Evolutionary conservation across 2,113 vertebrate species (phyloP).

Genomic region (Castor canadensis): DNA sequence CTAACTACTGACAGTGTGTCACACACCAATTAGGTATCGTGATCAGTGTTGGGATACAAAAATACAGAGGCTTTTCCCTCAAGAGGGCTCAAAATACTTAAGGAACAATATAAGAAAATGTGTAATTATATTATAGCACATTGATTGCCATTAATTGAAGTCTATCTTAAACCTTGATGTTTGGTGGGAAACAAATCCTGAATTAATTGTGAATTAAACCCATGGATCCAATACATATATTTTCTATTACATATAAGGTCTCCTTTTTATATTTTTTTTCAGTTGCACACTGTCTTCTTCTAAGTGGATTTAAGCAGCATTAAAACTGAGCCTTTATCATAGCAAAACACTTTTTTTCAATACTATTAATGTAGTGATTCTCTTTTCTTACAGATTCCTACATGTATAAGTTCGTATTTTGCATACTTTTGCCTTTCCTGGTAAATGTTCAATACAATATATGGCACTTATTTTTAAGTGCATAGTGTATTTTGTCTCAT

Average conservation of each 20-base stretch:
- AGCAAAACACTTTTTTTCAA: not conserved
- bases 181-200: not conserved
- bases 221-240: too few relatives aligned
- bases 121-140: not conserved
- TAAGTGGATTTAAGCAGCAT: slow-evolving; percentile 36
- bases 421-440: not conserved
- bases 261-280: slow-evolving; percentile 42
- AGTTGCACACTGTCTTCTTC: not conserved
- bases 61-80: not conserved
- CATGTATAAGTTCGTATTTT: slow-evolving; percentile 38
- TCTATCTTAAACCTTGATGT: not conserved
- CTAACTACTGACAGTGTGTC: not conserved
- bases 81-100: not conserved
- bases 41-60: not conserved
- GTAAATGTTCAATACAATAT: slow-evolving; percentile 41
- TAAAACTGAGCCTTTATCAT: slow-evolving; percentile 43
- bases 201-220: too few relatives aligned
- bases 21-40: not conserved
- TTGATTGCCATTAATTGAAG: not conserved
- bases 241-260: too few relatives aligned
- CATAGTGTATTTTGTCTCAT: slow-evolving; percentile 1
- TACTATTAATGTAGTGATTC: slow-evolving; percentile 5
- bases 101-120: not conserved
- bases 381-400: not conserved
- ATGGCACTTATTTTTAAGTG: slow-evolving; percentile 29